phyloP scores from a whole-genome alignment of 2,888 invertebrate species.

The Flexamia atlantica region DNA sequence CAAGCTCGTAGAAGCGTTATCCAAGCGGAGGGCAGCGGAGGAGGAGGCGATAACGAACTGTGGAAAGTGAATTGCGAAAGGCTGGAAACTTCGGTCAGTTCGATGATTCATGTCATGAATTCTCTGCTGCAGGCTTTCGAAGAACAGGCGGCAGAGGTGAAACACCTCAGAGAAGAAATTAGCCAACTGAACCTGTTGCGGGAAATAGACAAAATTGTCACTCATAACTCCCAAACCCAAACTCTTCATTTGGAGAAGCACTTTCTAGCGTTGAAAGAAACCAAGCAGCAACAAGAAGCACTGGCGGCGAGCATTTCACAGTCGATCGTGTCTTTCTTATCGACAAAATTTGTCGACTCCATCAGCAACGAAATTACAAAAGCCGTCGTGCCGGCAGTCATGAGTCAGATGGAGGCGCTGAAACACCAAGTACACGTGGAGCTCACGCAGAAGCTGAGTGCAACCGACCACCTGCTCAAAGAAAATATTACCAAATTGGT shows the following conservation, averaged over 20 bases:
- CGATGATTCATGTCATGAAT: slow-evolving; percentile 48
- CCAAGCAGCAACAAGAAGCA: slow-evolving; percentile 76
- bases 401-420: slow-evolving; percentile 84
- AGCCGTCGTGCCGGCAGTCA: slow-evolving; percentile 70
- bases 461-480: slow-evolving; percentile 85
- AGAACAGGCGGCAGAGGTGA: slow-evolving; percentile 56
- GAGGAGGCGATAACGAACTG: slow-evolving; percentile 40
- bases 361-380: slow-evolving; percentile 79
- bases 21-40: slow-evolving; percentile 24
- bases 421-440: slow-evolving; percentile 86
- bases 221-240: slow-evolving; percentile 54
- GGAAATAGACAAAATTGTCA: slow-evolving; percentile 61
- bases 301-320: slow-evolving; percentile 78
- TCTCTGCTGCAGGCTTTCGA: slow-evolving; percentile 45
- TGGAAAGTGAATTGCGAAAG: slow-evolving; percentile 56
- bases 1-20: slow-evolving; percentile 47
- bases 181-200: slow-evolving; percentile 48
- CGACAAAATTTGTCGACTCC: slow-evolving; percentile 78
- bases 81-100: slow-evolving; percentile 41
- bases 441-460: slow-evolving; percentile 83
- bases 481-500: slow-evolving; percentile 90
- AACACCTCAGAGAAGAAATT: slow-evolving; percentile 57
- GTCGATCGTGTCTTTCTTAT: slow-evolving; percentile 76
- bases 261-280: slow-evolving; percentile 50
- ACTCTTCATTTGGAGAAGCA: slow-evolving; percentile 53